A percentile compares a stretch with the other conserved stretches of the same genome.
Conservation (phyloP, 2,888 invertebrate genomes). For the Protonemura montana region DNA sequence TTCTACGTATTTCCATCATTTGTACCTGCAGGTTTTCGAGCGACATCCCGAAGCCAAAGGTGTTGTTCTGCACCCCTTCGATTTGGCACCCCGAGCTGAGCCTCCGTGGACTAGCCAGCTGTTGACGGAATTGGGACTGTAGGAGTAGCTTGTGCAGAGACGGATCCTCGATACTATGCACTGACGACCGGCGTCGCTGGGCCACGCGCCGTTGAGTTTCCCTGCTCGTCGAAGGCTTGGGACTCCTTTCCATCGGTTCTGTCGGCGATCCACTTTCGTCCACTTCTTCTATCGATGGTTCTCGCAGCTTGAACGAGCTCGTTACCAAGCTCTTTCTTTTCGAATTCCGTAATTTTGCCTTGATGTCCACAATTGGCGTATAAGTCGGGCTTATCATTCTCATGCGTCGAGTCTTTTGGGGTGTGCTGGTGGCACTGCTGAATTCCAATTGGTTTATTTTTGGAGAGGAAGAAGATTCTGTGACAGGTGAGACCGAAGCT, state of each 20-base stretch:
- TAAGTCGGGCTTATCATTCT: neutral
- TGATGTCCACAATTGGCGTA: constrained; percentile 1
- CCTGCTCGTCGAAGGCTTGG: constrained; percentile 20
- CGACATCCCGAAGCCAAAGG: constrained; percentile 54
- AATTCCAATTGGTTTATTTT: neutral
- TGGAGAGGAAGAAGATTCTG: neutral
- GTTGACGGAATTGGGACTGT: constrained; percentile 39
- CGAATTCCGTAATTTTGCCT: neutral
- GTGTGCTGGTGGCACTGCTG: constrained; percentile 19
- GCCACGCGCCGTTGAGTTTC: neutral
- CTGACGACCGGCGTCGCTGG: neutral
- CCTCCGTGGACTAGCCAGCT: constrained; percentile 38
- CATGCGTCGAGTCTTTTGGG: neutral
- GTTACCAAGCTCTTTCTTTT: neutral
- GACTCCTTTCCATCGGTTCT: no score
- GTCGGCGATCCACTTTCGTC: neutral
- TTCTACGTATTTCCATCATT: no score
- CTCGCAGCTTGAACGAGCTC: neutral
- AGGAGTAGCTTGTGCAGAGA: constrained; percentile 34
- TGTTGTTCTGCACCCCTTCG: constrained; percentile 61
- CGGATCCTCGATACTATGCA: constrained; percentile 28
- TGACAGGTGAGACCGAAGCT: neutral
- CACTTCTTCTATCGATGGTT: constrained; percentile 15
- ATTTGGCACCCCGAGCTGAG: constrained; percentile 55
- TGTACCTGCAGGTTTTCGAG: constrained; percentile 65